Base-by-base conservation (phyloP, 2,113 vertebrate species). In the Haliaeetus leucogaster region DNA sequence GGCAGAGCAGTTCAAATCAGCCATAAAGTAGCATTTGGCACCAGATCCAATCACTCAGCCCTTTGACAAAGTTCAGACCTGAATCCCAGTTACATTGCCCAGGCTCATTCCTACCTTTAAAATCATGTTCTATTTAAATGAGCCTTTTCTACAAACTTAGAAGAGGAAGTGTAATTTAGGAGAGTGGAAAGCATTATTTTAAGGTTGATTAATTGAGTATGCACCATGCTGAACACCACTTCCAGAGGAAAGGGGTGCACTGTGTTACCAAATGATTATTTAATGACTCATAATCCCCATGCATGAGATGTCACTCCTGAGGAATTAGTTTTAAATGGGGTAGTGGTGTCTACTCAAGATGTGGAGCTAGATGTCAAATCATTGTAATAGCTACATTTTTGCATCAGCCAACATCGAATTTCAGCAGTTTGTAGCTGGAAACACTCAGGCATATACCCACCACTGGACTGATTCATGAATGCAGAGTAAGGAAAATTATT, bases 211-310 rank as follows among this genome's bases (percentile, higher is more conserved):
- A 91, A 91, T 61, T 82, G 76, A 84, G 68, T 72, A 82, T 77
- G 53, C 90, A 70, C n/a, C 66, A 55, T 43, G 66, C 66, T 89
- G 86, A 97, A 88, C 76, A 73, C 11, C 50, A 43, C 76, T 96
- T 97, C 62, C 62, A 92, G 53, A 93, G 30, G 56, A 50, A 84
- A 94, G 68, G 58, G 38, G 53, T 52, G n/a, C 82, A 47, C 61
- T 15, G 34, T 82, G 86, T 59, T 95, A 92, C 80, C 78, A 92
- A 95, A 95, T 90, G 50, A 94, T 94, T 96, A 91, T 89, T 94
- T 95, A 95, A 95, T 95, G 92, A 93, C 83, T 95, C 74, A 82
- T 86, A 97, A 96, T 93, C 81, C 84, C 91, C 78, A 50, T 47
- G 66, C 71, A 48, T 74, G 86, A 92, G 89, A 90, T 94, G 78